A percentile compares a stretch with the other conserved stretches of the same genome.
These are phyloP conservation scores for Pogonomyrmex californicus DNA, from an alignment of 1,140 invertebrate species.

Conservation along the genomic window DNA sequence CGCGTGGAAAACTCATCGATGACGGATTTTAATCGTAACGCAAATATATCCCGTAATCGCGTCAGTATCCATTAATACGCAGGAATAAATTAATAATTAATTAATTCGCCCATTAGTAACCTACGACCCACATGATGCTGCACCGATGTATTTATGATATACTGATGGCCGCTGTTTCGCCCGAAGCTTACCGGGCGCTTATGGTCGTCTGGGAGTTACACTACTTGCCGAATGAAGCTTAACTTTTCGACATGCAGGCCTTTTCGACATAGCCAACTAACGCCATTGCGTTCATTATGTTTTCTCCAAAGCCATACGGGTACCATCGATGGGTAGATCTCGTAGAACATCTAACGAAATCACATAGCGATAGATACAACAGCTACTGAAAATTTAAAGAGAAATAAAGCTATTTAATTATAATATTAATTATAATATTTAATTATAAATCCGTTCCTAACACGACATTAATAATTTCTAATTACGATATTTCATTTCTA, in stretches of 20 bases:
- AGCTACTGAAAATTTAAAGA: neutral
- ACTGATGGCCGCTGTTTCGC: slow-evolving; percentile 35
- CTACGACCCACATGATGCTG: slow-evolving; percentile 26
- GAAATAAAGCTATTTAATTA: neutral
- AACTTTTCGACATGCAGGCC: slow-evolving; percentile 29
- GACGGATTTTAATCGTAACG: slow-evolving; percentile 29
- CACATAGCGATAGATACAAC: neutral
- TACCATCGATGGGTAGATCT: neutral
- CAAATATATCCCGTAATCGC: slow-evolving; percentile 21
- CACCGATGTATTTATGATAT: slow-evolving; percentile 39
- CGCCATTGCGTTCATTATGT: slow-evolving; percentile 17
- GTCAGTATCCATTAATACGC: slow-evolving; percentile 37
- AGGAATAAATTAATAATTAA: slow-evolving; percentile 56
- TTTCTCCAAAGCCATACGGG: slow-evolving; percentile 36
- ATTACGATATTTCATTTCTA: neutral
- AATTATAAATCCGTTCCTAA: neutral
- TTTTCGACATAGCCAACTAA: neutral
- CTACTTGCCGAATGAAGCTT: slow-evolving; percentile 10
- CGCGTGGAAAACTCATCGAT: slow-evolving; percentile 16
- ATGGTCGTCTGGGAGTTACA: slow-evolving; percentile 28
- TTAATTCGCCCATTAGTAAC: slow-evolving; percentile 56
- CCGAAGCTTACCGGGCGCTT: slow-evolving; percentile 21
- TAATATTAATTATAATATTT: neutral
- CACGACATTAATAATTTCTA: neutral
- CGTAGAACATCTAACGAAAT: neutral